Evolutionary conservation across 2,113 vertebrate genomes (phyloP).

Genomic region (Neolamprologus devosi): DNA sequence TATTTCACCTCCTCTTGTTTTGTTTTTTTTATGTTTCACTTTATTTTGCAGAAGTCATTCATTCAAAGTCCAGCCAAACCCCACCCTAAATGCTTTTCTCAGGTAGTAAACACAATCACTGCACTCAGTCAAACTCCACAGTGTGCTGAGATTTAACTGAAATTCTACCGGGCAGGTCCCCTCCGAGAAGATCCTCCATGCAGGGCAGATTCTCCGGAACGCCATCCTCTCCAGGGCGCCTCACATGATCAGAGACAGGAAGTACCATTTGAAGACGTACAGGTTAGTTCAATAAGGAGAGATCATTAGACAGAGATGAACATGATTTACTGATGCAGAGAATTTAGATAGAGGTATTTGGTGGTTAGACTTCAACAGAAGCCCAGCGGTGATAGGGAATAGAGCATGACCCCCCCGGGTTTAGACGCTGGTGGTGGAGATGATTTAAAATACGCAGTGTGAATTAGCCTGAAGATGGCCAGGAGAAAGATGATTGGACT

Average conservation of each 20-base stretch:
- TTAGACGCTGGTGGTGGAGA: not conserved
- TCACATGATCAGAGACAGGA: slow-evolving; percentile 98
- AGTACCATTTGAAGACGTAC: slow-evolving; percentile 95
- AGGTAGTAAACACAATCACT: slow-evolving; percentile 74
- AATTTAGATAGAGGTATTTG: not conserved
- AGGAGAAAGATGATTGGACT: not conserved
- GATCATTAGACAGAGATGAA: not conserved
- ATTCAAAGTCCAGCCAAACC: slow-evolving; percentile 82
- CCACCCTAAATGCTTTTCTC: slow-evolving; percentile 80
- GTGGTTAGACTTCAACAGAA: not conserved
- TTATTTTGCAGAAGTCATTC: slow-evolving; percentile 91
- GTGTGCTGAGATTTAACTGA: not conserved
- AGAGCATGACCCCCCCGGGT: not conserved
- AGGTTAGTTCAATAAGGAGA: slow-evolving; percentile 65
- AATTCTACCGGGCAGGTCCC: slow-evolving; percentile 72
- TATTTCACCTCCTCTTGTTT: not conserved
- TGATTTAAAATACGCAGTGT: not conserved
- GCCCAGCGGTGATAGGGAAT: not conserved
- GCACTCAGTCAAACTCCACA: not conserved
- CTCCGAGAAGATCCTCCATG: slow-evolving; percentile 90
- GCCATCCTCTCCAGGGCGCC: slow-evolving; percentile 85
- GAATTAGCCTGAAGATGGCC: not conserved
- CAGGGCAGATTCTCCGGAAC: slow-evolving; percentile 85
- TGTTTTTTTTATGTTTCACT: slow-evolving; percentile 39
- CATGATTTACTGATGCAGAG: not conserved